phyloP scores from a whole-genome alignment of 2,888 invertebrate species.

The Leucania comma region DNA sequence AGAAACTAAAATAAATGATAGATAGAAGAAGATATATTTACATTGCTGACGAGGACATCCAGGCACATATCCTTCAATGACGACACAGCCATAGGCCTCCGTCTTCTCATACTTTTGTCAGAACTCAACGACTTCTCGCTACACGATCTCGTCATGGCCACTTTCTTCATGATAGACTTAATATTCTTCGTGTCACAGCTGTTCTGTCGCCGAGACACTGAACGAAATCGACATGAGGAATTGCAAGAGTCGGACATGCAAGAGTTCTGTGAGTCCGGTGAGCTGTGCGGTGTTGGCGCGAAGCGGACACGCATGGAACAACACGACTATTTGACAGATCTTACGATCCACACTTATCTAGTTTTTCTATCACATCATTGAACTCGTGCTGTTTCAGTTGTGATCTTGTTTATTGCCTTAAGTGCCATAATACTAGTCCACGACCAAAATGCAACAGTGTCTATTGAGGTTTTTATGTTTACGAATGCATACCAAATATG shows the following conservation, averaged over 20 bases:
- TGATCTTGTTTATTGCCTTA: constrained; percentile 43
- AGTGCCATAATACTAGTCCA: background rate
- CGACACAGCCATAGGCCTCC: constrained; percentile 84
- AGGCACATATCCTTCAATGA: constrained; percentile 89
- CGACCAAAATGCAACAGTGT: no score
- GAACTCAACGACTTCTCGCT: constrained; percentile 65
- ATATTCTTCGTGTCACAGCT: constrained; percentile 49
- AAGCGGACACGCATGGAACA: constrained; percentile 83
- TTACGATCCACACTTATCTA: constrained; percentile 45
- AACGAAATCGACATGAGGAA: constrained; percentile 63
- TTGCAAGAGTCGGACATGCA: constrained; percentile 57
- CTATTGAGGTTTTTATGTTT: no score
- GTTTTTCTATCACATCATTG: constrained; percentile 34
- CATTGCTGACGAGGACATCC: constrained; percentile 90
- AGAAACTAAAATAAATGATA: no score
- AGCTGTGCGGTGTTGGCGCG: constrained; percentile 81
- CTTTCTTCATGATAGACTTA: constrained; percentile 61
- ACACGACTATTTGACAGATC: constrained; percentile 37
- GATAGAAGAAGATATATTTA: constrained; percentile 77
- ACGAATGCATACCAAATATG: no score
- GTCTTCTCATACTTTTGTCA: constrained; percentile 68
- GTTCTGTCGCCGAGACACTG: constrained; percentile 68
- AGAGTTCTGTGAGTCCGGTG: constrained; percentile 70
- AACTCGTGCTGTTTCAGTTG: constrained; percentile 16
- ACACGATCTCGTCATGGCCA: constrained; percentile 53